These are phyloP conservation scores for Euplagia quadripunctaria DNA, from an alignment of 2,888 invertebrate genomes.

Conservation along the genomic window DNA sequence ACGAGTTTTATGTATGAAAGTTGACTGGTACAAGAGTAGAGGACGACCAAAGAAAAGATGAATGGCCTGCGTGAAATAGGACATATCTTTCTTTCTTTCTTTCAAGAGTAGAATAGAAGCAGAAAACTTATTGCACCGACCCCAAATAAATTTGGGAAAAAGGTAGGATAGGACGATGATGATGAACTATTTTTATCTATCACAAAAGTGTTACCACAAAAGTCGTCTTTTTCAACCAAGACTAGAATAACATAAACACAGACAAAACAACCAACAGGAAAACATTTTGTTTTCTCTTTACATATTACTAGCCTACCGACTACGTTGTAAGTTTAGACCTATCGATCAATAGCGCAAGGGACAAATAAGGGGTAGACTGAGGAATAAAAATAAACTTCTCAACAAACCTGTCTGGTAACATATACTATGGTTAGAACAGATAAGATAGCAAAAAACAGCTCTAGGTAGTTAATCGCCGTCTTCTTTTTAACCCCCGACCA, in stretches of 20 bases:
- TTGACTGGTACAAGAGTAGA: too few relatives aligned
- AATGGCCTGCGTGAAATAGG: too few relatives aligned
- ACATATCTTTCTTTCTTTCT: too few relatives aligned
- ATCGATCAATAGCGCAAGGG: background rate
- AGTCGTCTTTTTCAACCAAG: background rate
- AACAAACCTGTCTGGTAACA: too few relatives aligned
- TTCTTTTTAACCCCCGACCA: too few relatives aligned
- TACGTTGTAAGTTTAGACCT: conserved; percentile 8
- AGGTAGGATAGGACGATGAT: background rate
- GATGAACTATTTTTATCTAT: background rate
- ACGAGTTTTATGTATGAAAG: too few relatives aligned
- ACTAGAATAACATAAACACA: background rate
- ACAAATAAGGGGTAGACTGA: conserved; percentile 11
- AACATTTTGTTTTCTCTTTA: conserved; percentile 2
- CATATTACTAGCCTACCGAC: background rate
- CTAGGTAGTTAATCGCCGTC: too few relatives aligned
- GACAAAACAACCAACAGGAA: conserved; percentile 4
- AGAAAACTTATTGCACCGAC: background rate
- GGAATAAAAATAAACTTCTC: too few relatives aligned
- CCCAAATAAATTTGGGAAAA: background rate
- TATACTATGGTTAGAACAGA: too few relatives aligned
- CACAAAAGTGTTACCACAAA: background rate
- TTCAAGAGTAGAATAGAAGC: too few relatives aligned
- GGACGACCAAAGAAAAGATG: too few relatives aligned
- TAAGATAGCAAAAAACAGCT: too few relatives aligned